Percentiles rank a stretch among this genome's conserved stretches.
These are phyloP conservation scores for Pipistrellus nathusii DNA, from an alignment of 2,797 vertebrate species.

Conservation along the genomic window DNA sequence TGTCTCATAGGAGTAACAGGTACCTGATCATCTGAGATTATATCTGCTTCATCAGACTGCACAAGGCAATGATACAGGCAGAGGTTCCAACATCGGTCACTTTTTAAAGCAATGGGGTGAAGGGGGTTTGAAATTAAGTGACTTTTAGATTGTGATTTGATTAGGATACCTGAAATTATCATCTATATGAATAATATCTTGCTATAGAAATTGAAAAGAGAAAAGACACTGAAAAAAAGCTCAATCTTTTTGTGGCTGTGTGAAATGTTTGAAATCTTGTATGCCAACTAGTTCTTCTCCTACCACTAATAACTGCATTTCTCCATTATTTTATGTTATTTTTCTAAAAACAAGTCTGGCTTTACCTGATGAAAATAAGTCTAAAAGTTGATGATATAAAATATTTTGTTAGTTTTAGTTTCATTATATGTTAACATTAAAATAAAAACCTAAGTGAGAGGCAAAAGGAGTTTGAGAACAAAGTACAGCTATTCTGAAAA, in stretches of 20 bases:
- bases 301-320: not conserved
- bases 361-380: not conserved
- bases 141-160: not conserved
- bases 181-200: not conserved
- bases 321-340: not conserved
- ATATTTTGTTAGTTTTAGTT: not conserved
- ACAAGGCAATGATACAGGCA: not conserved
- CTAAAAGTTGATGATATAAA: not conserved
- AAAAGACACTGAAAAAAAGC: not conserved
- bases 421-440: not conserved
- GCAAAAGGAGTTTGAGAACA: not conserved
- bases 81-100: not conserved
- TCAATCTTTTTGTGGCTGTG: not conserved
- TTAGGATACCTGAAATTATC: not conserved
- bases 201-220: not conserved
- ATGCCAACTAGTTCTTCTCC: not conserved
- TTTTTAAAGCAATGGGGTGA: not conserved
- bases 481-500: not conserved
- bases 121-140: not conserved
- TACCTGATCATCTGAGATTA: not conserved
- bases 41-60: not conserved
- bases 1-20: constrained; percentile 46
- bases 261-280: not conserved
- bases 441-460: not conserved
- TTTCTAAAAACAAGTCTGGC: not conserved